Evolutionary conservation across 2,797 vertebrate genomes (phyloP).

Genomic region (Glossophaga mutica): DNA sequence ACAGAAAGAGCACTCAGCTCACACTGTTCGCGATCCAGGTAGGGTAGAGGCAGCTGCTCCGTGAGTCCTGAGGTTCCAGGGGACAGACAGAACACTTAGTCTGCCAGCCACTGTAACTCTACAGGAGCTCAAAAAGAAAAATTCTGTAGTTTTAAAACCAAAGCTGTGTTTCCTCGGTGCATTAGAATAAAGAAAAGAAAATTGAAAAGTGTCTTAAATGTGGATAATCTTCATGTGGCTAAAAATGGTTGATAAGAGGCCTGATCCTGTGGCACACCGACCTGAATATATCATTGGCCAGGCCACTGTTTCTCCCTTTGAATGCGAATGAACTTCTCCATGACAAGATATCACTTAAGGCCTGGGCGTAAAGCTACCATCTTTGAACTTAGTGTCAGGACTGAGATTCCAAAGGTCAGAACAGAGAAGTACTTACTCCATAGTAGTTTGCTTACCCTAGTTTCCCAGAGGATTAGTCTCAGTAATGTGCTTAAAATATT

Average conservation of each 20-base stretch:
- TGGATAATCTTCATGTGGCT: conserved; percentile 35
- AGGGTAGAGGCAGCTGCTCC: not conserved
- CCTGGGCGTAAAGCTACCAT: not conserved
- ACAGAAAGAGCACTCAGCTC: not conserved
- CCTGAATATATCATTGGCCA: not conserved
- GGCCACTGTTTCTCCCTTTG: not conserved
- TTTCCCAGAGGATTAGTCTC: not conserved
- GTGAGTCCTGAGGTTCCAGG: not conserved
- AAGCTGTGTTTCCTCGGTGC: not conserved
- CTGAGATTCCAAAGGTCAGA: not conserved
- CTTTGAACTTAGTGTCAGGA: not conserved
- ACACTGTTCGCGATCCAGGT: accelerated
- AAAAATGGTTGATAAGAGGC: conserved; percentile 46
- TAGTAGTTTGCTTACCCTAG: not conserved
- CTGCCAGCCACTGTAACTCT: not conserved
- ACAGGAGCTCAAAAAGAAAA: not conserved
- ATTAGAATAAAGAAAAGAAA: conserved; percentile 16
- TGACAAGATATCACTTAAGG: not conserved
- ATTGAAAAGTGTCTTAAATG: conserved; percentile 32
- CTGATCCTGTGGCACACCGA: not conserved
- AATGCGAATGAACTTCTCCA: not conserved
- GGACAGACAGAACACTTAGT: not conserved
- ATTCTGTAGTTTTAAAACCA: not conserved
- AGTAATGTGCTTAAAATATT: conserved; percentile 1
- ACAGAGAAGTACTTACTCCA: not conserved